Base-by-base conservation (phyloP, 2,888 invertebrate species). In the Dynastes tityus region DNA sequence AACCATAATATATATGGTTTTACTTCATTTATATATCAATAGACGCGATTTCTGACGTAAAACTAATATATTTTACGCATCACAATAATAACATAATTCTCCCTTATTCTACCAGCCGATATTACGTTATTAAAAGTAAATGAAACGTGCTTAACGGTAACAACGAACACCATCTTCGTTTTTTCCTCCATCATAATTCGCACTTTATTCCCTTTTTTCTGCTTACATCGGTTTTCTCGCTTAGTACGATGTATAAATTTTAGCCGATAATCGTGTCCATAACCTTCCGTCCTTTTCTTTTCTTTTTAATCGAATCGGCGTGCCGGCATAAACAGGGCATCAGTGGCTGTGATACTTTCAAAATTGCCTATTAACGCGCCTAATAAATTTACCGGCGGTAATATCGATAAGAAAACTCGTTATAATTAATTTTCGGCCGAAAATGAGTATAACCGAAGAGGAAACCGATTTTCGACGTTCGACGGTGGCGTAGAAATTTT, bases 371-470 rank as follows among this genome's bases (percentile, higher is more conserved):
- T 75, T 75, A 63, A 29, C 70, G 27, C 70, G 70, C 53, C 55
- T 53, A 71, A 71, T 71, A 75, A 75, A 65, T 75, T 75, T 58
- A 51, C 37, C 51, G 29, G 53, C 51, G 32, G 63, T 65, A 75
- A 64, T 75, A 75, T 75, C 75, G 75, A 75, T 75, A 75, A 75
- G 75, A 75, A 67, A 71, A 45, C 75, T 75, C 63, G 40, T 75
- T 65, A 75, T 49, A 75, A 75, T 75, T 75, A 75, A 75, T 65
- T 64, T 64, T 51, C 64, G 5, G 64, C 22, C 29, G 22, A 16
- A 53, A n/a, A 53, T 6, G 13, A 16, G 22, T 32, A 32, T 9
- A 32, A 29, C 13, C 11, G 55, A 11, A 2, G 70, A 53, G n/a
- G 49, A n/a, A 16, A n/a, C 3, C 16, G 53, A n/a, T 16, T n/a